Evolutionary conservation across 2,797 vertebrate genomes (phyloP).

Genomic region (Oreortyx pictus): DNA sequence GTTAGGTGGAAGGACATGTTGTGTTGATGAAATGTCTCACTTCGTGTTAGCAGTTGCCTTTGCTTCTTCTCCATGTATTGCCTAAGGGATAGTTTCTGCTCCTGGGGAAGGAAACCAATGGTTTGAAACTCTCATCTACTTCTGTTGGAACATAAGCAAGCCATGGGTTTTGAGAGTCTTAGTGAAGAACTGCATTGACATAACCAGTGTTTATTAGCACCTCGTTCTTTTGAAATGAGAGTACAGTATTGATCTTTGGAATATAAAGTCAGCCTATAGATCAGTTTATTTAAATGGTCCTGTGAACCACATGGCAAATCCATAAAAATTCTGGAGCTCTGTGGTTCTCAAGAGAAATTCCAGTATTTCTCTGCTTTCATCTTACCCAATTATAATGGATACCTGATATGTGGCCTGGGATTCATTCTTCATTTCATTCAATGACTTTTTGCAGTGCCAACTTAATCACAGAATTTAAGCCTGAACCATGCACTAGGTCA

Average conservation of each 20-base stretch:
- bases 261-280: neutral
- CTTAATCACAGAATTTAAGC: too few species aligned
- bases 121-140: neutral
- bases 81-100: neutral
- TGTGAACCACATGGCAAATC: neutral
- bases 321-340: neutral
- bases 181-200: neutral
- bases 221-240: neutral
- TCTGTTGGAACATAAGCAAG: neutral
- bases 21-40: constrained; percentile 29
- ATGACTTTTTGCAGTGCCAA: too few species aligned
- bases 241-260: neutral
- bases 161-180: neutral
- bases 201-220: neutral
- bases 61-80: neutral
- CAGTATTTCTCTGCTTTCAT: neutral
- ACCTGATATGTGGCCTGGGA: neutral
- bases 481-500: too few species aligned
- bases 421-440: too few species aligned
- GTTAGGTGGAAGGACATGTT: neutral
- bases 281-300: neutral
- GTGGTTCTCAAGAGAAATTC: neutral
- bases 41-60: neutral
- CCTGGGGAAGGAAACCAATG: neutral
- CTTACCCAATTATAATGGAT: neutral